A percentile compares a stretch with the other conserved stretches of the same genome.
Evolutionary conservation across 2,888 invertebrate species (phyloP).

Genomic region (Antheraea assamensis): DNA sequence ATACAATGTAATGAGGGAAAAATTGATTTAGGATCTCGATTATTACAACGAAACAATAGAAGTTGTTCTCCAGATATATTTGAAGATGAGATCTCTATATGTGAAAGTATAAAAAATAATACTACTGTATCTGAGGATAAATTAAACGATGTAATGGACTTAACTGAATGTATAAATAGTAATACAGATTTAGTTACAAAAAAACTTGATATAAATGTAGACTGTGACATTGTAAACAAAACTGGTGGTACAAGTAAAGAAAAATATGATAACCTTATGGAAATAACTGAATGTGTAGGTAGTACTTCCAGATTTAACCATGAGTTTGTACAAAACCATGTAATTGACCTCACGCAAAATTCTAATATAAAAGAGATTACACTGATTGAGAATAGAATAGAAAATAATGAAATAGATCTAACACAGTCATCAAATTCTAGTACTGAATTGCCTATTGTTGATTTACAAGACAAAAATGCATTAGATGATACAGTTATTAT

Average conservation of each 20-base stretch:
- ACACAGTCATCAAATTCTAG: constrained; percentile 58
- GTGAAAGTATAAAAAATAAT: constrained; percentile 26
- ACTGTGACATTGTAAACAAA: constrained; percentile 34
- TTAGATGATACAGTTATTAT: constrained; percentile 52
- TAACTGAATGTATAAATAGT: constrained; percentile 50
- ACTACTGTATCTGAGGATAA: constrained; percentile 27
- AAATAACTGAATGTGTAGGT: constrained; percentile 62
- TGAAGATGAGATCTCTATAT: constrained; percentile 64
- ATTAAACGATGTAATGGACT: constrained; percentile 62
- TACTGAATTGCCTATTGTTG: constrained; percentile 54
- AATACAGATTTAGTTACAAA: neutral
- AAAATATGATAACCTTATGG: constrained; percentile 63
- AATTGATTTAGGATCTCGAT: constrained; percentile 22
- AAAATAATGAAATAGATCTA: constrained; percentile 45
- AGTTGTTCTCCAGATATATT: constrained; percentile 75
- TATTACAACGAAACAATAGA: constrained; percentile 39
- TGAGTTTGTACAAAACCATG: neutral
- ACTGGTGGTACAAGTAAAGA: constrained; percentile 47
- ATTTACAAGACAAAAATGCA: constrained; percentile 39
- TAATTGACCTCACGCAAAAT: constrained; percentile 50
- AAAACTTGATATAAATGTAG: constrained; percentile 18
- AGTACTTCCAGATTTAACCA: constrained; percentile 26
- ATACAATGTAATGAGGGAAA: neutral
- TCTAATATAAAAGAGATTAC: constrained; percentile 27
- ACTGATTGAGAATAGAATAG: constrained; percentile 16